A percentile compares a stretch with the other conserved stretches of the same genome.
Evolutionary conservation across 2,888 invertebrate genomes (phyloP).

Genomic region (Oscheius sp.): DNA sequence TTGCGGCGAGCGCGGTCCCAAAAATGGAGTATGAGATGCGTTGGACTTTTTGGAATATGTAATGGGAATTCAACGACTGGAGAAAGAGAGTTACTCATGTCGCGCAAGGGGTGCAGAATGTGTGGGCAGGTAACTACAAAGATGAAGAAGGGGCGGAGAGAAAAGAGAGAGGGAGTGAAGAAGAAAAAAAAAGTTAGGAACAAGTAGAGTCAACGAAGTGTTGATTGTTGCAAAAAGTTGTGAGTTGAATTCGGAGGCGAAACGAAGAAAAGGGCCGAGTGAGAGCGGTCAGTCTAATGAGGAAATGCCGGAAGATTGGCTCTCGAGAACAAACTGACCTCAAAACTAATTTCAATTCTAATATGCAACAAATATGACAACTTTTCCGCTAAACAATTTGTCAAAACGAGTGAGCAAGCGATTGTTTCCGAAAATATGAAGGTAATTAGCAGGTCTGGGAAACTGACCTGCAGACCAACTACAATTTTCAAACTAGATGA

Average conservation of each 20-base stretch:
- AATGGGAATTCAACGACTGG: constrained; percentile 1
- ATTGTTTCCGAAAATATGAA: background rate
- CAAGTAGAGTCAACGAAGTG: too few species aligned
- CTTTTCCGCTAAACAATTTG: constrained; percentile 19
- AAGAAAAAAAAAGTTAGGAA: too few species aligned
- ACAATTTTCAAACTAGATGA: too few species aligned
- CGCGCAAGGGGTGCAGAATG: background rate
- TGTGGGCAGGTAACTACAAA: constrained; percentile 15
- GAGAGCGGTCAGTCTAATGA: constrained; percentile 26
- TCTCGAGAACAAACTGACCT: constrained; percentile 7
- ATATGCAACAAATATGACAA: constrained; percentile 25
- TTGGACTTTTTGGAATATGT: constrained; percentile 7
- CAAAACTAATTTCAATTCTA: constrained; percentile 19
- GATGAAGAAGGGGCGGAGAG: too few species aligned
- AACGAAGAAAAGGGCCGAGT: constrained; percentile 3
- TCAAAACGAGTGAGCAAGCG: background rate
- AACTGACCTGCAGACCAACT: too few species aligned
- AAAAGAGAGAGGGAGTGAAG: too few species aligned
- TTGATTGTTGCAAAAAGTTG: too few species aligned
- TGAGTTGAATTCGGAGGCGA: too few species aligned
- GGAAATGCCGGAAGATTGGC: constrained; percentile 9
- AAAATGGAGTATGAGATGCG: background rate
- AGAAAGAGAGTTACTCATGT: background rate
- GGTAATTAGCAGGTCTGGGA: background rate
- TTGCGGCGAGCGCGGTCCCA: too few species aligned